These are phyloP conservation scores for Phoeniculus purpureus DNA, from an alignment of 2,797 vertebrate species.

Conservation along the genomic window DNA sequence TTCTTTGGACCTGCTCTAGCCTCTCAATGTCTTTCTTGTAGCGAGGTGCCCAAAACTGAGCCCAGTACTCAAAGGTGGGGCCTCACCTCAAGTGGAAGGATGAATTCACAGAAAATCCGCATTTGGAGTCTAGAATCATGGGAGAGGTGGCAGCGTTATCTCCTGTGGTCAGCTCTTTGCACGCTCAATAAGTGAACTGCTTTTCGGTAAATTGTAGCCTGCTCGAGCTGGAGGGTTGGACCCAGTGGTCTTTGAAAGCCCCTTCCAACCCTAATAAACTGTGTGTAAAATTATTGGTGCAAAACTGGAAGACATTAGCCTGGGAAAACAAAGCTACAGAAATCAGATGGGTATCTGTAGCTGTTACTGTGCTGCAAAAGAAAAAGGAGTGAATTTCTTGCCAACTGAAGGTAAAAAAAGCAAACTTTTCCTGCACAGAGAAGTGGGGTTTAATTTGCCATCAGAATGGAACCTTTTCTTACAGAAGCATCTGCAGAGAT, in stretches of 20 bases:
- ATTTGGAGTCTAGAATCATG: not conserved
- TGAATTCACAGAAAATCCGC: too few species aligned
- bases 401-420: not conserved
- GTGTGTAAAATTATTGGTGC: not conserved
- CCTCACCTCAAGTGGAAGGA: too few species aligned
- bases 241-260: too few species aligned
- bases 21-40: too few species aligned
- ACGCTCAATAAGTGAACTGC: not conserved
- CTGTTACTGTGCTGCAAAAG: not conserved
- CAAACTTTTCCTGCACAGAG: not conserved
- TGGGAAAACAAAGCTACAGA: not conserved
- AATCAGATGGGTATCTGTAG: not conserved
- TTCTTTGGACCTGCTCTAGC: too few species aligned
- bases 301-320: not conserved
- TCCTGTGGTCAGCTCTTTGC: not conserved
- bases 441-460: not conserved
- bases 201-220: too few species aligned
- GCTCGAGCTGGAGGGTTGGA: too few species aligned
- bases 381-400: not conserved
- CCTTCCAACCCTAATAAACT: too few species aligned
- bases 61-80: too few species aligned
- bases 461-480: not conserved
- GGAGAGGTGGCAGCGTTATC: rapidly evolving
- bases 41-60: too few species aligned
- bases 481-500: not conserved